Conservation (phyloP, 2,113 vertebrate species). For the Macrotis lagotis region DNA sequence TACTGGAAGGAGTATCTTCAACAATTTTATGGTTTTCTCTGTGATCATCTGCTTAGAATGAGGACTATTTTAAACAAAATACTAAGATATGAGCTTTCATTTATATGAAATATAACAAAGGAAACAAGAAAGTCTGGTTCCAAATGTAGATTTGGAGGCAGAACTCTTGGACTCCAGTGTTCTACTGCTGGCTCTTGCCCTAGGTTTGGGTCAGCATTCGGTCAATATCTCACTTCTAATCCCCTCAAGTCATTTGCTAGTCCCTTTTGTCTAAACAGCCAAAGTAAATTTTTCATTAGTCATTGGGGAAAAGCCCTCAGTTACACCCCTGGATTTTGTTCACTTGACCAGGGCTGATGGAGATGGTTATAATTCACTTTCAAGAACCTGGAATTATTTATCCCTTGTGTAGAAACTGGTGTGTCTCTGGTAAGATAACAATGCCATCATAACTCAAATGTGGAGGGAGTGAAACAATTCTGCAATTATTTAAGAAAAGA, state of each 20-base stretch:
- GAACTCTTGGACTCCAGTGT: constrained; percentile 72
- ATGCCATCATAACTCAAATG: constrained; percentile 37
- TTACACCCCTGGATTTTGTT: constrained; percentile 76
- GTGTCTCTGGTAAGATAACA: constrained; percentile 40
- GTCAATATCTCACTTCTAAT: constrained; percentile 79
- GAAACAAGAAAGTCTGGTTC: constrained; percentile 68
- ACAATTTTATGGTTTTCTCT: constrained; percentile 63
- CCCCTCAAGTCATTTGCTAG: constrained; percentile 77
- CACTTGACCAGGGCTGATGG: constrained; percentile 58
- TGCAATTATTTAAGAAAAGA: background rate
- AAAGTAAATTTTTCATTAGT: background rate
- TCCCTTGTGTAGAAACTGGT: constrained; percentile 47
- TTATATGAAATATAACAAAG: constrained; percentile 72
- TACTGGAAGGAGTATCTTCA: constrained; percentile 69
- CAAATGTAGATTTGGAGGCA: constrained; percentile 66
- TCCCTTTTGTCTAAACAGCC: constrained; percentile 78
- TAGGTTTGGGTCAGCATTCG: constrained; percentile 74
- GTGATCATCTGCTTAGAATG: constrained; percentile 75
- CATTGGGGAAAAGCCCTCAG: constrained; percentile 71
- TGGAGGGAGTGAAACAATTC: constrained; percentile 16
- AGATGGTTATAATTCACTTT: constrained; percentile 67
- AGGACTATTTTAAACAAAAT: constrained; percentile 70
- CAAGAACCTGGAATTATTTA: constrained; percentile 69
- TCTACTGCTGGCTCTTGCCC: constrained; percentile 72
- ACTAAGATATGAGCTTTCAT: constrained; percentile 67